These are phyloP conservation scores for Parnassius orleans DNA, from an alignment of 2,888 invertebrate species.

Conservation along the genomic window DNA sequence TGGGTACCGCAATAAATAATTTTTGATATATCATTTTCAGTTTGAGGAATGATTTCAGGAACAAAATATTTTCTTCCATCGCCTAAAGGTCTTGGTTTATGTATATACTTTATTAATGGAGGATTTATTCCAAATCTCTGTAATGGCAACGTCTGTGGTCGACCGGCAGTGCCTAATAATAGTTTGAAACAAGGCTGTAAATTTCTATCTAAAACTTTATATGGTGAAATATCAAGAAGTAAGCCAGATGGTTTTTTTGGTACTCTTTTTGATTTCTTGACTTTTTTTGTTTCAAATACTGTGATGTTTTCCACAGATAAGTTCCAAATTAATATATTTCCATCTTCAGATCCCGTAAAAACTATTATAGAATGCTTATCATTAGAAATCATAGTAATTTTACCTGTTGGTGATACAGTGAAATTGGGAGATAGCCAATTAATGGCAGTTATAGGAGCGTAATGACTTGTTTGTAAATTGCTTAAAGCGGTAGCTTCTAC, in stretches of 20 bases:
- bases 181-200: conserved; percentile 84
- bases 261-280: conserved; percentile 71
- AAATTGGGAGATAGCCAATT: conserved; percentile 85
- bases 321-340: conserved; percentile 86
- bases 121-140: conserved; percentile 65
- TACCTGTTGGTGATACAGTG: conserved; percentile 82
- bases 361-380: conserved; percentile 80
- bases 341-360: conserved; percentile 84
- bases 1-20: conserved; percentile 63
- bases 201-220: conserved; percentile 80
- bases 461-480: conserved; percentile 82
- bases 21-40: conserved; percentile 51
- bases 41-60: conserved; percentile 53
- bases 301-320: conserved; percentile 75
- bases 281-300: conserved; percentile 55
- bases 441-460: conserved; percentile 82
- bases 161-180: conserved; percentile 67
- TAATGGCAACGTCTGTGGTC: conserved; percentile 58
- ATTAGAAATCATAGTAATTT: conserved; percentile 52
- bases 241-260: conserved; percentile 80
- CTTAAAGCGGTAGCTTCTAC: conserved; percentile 83
- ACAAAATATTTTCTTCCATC: conserved; percentile 67
- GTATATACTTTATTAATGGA: conserved; percentile 56
- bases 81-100: conserved; percentile 50
- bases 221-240: conserved; percentile 81